A percentile compares a stretch with the other conserved stretches of the same genome.
Conservation (phyloP, 2,797 vertebrate genomes). For the Hypotaenidia okinawae region DNA sequence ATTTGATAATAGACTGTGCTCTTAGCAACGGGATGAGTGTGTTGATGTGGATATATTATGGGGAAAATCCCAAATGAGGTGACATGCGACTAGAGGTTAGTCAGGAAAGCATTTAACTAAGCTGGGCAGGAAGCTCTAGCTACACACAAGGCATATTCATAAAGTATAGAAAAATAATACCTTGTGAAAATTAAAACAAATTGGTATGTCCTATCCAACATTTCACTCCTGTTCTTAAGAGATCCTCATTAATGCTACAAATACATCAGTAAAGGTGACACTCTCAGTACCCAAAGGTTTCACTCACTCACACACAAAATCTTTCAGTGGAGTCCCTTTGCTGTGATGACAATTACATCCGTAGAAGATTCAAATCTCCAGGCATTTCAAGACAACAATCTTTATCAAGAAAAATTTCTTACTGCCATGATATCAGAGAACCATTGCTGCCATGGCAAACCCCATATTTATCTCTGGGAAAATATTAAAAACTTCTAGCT, state of each 20-base stretch:
- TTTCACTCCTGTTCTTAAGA: neutral
- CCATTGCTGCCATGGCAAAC: neutral
- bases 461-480: neutral
- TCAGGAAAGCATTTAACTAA: neutral
- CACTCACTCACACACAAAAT: neutral
- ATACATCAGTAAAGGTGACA: neutral
- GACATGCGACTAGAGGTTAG: neutral
- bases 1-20: neutral
- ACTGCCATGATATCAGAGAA: neutral
- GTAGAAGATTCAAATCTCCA: neutral
- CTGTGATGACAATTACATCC: neutral
- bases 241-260: neutral
- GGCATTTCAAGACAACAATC: neutral
- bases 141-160: neutral
- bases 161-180: neutral
- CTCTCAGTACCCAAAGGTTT: neutral
- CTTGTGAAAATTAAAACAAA: neutral
- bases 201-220: neutral
- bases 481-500: neutral
- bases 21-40: neutral
- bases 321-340: neutral
- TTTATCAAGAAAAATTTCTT: neutral
- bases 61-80: neutral
- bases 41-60: neutral
- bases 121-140: neutral